A percentile compares a stretch with the other conserved stretches of the same genome.
These are phyloP conservation scores for Polydrusus cervinus DNA, from an alignment of 2,888 invertebrate species.

Conservation along the genomic window DNA sequence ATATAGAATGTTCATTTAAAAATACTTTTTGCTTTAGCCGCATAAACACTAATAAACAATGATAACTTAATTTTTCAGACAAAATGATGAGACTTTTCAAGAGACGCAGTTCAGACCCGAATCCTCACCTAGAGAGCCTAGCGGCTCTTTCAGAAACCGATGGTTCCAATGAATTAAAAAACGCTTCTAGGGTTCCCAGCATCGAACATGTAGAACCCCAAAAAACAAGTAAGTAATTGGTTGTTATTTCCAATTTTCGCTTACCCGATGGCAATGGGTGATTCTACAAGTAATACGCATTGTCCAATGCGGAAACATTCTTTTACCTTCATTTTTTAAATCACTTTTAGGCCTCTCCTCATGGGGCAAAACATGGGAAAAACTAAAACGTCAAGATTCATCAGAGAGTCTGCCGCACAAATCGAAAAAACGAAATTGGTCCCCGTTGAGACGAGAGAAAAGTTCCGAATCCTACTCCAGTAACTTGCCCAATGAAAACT, in stretches of 20 bases:
- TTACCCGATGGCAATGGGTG: too few species aligned
- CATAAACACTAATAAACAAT: not conserved
- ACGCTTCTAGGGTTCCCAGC: conserved; percentile 50
- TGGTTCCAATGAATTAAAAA: conserved; percentile 47
- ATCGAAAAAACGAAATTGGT: conserved; percentile 68
- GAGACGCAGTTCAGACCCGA: conserved; percentile 74
- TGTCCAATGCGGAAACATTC: too few species aligned
- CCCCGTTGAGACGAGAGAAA: conserved; percentile 66
- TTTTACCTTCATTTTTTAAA: too few species aligned
- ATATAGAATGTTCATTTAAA: too few species aligned
- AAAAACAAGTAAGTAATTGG: conserved; percentile 61
- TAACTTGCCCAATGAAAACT: conserved; percentile 27
- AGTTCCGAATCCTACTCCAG: conserved; percentile 59
- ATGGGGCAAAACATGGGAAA: conserved; percentile 76
- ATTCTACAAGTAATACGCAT: too few species aligned
- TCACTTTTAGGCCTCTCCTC: conserved; percentile 72
- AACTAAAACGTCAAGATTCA: conserved; percentile 76
- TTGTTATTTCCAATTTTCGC: too few species aligned
- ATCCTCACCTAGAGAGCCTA: conserved; percentile 75
- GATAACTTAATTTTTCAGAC: conserved; percentile 22
- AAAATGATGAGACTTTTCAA: conserved; percentile 73
- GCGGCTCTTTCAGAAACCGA: conserved; percentile 67
- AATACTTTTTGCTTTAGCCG: not conserved
- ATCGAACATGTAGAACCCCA: conserved; percentile 55
- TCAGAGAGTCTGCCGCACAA: conserved; percentile 71